Base-by-base conservation (phyloP, 2,888 invertebrate species). In the Melanotus villosus region DNA sequence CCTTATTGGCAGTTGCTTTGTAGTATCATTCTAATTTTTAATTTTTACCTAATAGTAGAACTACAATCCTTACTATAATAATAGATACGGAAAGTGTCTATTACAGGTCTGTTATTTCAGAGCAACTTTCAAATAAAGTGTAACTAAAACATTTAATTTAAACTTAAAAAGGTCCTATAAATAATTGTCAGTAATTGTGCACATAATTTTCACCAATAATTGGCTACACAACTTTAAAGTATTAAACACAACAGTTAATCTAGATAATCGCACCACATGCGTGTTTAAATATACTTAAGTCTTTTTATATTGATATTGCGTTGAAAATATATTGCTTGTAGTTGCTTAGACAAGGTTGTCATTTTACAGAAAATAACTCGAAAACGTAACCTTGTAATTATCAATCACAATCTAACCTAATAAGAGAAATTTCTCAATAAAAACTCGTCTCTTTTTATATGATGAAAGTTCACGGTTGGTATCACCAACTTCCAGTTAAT, bases 361-460 rank as follows among this genome's bases (percentile, higher is more conserved):
- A 36, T 36, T 36, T 36, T 36, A 5, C 10, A 9, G n/a, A 36
- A 36, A 36, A 36, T n/a, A 36, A 38, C 38, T 6, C 38, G 5
- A 12, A 38, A 6, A 2, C 32, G 10, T 32, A 32, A 32, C 32
- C 32, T 32, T 10, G n/a, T 32, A 32, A 32, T 32, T 32, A 32
- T 32, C 32, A 32, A 32, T 14, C 38, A 38, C 14, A 26, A 26
- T 26, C 26, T 7, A 7, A 26, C 7, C 45, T 23, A 21, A 21
- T 19, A 19, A 21, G 45, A 45, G 45, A 45, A 45, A 45, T 45
- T 45, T n/a, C n/a, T n/a, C n/a, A n/a, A n/a, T n/a, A n/a, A n/a
- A n/a, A n/a, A n/a, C 45, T 9, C 7, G 12, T 19, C 14, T 23
- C 21, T 6, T 23, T 45, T 19, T 45, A n/a, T n/a, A n/a, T 21